Percentiles rank a stretch among this genome's conserved stretches.
Evolutionary conservation across 2,888 invertebrate species (phyloP).

Genomic region (Ecliptopera silaceata): DNA sequence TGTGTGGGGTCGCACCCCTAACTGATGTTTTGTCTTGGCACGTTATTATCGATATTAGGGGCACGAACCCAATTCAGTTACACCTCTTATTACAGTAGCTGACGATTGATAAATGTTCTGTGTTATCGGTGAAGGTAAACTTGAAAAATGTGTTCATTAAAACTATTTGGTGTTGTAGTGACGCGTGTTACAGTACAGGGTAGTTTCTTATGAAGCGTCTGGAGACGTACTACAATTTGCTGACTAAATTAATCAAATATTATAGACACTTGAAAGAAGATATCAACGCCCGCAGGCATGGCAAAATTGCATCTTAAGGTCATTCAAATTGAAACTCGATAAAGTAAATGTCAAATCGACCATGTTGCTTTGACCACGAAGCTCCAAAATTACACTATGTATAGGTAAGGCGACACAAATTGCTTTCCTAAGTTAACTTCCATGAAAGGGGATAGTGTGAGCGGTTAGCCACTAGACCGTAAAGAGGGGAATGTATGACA

Average conservation of each 20-base stretch:
- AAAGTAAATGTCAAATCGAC: too few relatives aligned
- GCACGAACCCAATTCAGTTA: slow-evolving; percentile 70
- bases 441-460: slow-evolving; percentile 48
- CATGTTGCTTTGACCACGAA: background rate
- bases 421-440: slow-evolving; percentile 39
- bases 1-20: slow-evolving; percentile 63
- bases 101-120: slow-evolving; percentile 60
- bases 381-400: slow-evolving; percentile 28
- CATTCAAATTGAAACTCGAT: too few relatives aligned
- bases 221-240: too few relatives aligned
- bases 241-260: too few relatives aligned
- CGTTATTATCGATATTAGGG: slow-evolving; percentile 72
- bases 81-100: slow-evolving; percentile 61
- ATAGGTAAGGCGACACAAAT: slow-evolving; percentile 31
- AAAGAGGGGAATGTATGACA: slow-evolving; percentile 49
- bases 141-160: slow-evolving; percentile 28
- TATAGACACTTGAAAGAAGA: too few relatives aligned
- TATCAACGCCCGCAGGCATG: too few relatives aligned
- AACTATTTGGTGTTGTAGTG: slow-evolving; percentile 1
- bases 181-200: too few relatives aligned
- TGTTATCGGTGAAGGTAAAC: slow-evolving; percentile 31
- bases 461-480: slow-evolving; percentile 48
- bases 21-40: slow-evolving; percentile 55
- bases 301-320: too few relatives aligned
- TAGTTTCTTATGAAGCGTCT: too few relatives aligned